Evolutionary conservation across 2,113 vertebrate genomes (phyloP), one percentile per base, ranked within the genome.

Genomic region (Colinus virginianus): DNA sequence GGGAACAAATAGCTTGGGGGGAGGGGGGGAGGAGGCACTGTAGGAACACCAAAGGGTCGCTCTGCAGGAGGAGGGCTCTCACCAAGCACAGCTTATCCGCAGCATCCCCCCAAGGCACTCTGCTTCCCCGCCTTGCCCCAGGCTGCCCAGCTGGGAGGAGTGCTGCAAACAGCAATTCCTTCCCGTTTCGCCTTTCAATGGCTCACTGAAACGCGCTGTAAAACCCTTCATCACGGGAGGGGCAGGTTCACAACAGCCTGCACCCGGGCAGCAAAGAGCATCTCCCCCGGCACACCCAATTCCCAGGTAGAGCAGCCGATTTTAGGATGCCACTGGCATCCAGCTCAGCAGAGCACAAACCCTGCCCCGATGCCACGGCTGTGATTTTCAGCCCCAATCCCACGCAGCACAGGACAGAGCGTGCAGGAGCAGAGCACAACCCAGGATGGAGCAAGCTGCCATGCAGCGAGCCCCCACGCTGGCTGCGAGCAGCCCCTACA

Each of bases 401-500:
- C 5, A 0, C 23, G 17, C 1, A 1, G n/a, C 1, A 1, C 80
- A 36, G 66, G 72, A 77, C 78, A 36, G 0, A 0, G 70, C 19
- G 5, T 1, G 40, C 58, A 25, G 76, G 76, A 72, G 87, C 84
- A 26, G 74, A 76, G 81, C 75, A 56, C 81, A 94, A 61, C 4
- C 7, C 38, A 69, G 93, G 14, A 17, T 61, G 42, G 28, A 11
- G 45, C 83, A n/a, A 49, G 36, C 38, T 3, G 62, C 88, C 72
- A 92, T 87, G 84, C 42, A 0, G 90, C 70, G 11, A 23, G 92
- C 92, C 92, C 95, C 94, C 84, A 3, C 12, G 63, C 88, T 93
- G 94, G 90, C 90, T 76, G 18, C 6, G 81, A 94, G 90, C 95
- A 93, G 92, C 92, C 95, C 81, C 95, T 94, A 75, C 95, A 94